Conservation (phyloP, 2,888 invertebrate genomes). For the Antheraea assamensis region DNA sequence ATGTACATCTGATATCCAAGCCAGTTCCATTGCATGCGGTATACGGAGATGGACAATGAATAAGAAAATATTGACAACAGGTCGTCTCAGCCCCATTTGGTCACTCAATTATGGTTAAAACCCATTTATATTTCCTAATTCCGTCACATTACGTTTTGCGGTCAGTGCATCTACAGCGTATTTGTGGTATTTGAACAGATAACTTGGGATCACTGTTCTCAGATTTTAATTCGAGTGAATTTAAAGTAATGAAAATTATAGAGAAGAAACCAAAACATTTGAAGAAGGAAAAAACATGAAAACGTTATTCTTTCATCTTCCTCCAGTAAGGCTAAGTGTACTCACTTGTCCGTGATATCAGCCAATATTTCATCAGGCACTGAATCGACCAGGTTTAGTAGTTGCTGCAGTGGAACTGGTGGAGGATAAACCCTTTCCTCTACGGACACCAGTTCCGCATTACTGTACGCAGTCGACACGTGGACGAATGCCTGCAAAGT, state of each 20-base stretch:
- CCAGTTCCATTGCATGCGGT: too few species aligned
- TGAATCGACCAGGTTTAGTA: constrained; percentile 84
- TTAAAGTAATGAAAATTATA: not conserved
- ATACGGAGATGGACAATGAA: too few species aligned
- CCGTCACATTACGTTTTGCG: too few species aligned
- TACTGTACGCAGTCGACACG: constrained; percentile 94
- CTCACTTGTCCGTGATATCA: constrained; percentile 83
- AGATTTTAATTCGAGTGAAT: too few species aligned
- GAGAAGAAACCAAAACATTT: not conserved
- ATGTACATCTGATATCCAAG: too few species aligned
- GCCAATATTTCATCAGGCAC: constrained; percentile 79
- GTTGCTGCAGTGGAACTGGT: constrained; percentile 82
- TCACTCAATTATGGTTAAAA: too few species aligned
- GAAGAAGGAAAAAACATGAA: not conserved
- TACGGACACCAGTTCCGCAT: constrained; percentile 86
- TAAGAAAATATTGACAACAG: too few species aligned
- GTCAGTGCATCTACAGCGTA: too few species aligned
- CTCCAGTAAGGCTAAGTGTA: constrained; percentile 13
- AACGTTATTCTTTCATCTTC: not conserved
- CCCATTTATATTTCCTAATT: too few species aligned
- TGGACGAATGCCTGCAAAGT: constrained; percentile 85
- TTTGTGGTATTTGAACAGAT: too few species aligned
- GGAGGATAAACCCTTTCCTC: constrained; percentile 89
- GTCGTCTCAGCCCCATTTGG: too few species aligned
- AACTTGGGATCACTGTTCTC: too few species aligned